Evolutionary conservation across 1,140 invertebrate genomes (phyloP), one percentile per base, ranked within the genome.

Genomic region (Drosophila nigromelanica): DNA sequence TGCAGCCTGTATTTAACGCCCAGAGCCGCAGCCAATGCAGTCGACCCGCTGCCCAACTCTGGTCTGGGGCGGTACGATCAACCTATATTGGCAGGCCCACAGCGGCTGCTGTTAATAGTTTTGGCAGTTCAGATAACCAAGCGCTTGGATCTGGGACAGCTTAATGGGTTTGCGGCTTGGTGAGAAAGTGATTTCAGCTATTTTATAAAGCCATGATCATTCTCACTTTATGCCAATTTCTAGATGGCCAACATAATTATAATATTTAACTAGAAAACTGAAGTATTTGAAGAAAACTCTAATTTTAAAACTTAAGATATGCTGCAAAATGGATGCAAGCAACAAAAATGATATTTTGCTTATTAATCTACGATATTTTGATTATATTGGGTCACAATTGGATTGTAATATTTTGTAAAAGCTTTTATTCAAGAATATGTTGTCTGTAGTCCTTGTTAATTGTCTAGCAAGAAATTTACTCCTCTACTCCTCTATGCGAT

Each of bases 1-100:
- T 60, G 60, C 48, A 73, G 71, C 60, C 82, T 86, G 76, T 87
- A 81, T 76, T 86, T 86, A 87, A 81, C 80, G 63, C 68, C 68
- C 73, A 55, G 30, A 60, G 54, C 76, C 48, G 42, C 67, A 45
- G 24, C 43, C n/a, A 12, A 30, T 30, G 10, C 24, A 50, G 12
- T 14, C 40, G 55, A 40, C 21, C 52, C 21, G 52, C 52, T 40
- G 6, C 40, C 43, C 40, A 42, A 37, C 42, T 42, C 33, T 24
- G 21, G 2, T 24, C 21, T 59, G 73, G 58, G 75, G 71, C 66
- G 75, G 68, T 66, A 11, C 73, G 35, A 45, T 58, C 77, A 86
- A 86, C 77, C 81, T 77, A 78, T 74, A 81, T 75, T 69, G 50
- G 12, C 58, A 11, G 33, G 42, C 40, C 51, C 14, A 14, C 52